Percentiles rank a stretch among this genome's conserved stretches.
Conservation (phyloP, 2,797 vertebrate genomes). For the Anomalospiza imberbis region DNA sequence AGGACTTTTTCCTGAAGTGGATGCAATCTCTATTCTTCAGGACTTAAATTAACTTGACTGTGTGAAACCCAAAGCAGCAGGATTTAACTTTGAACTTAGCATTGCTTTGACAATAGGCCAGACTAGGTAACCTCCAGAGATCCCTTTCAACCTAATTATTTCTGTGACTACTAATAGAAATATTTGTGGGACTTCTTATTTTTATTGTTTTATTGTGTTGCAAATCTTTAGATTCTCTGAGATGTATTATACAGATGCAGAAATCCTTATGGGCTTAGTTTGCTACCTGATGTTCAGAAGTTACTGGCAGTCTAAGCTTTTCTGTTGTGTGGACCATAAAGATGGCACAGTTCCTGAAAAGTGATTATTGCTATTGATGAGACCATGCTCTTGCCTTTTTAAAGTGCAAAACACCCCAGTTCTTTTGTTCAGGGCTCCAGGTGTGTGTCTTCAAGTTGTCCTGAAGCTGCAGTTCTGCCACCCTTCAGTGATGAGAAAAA, state of each 20-base stretch:
- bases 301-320: neutral
- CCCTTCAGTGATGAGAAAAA: neutral
- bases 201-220: neutral
- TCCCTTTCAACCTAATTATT: neutral
- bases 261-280: neutral
- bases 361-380: neutral
- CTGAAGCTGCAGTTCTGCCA: neutral
- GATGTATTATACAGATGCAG: neutral
- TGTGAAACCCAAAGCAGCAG: neutral
- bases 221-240: neutral
- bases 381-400: neutral
- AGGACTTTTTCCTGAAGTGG: neutral
- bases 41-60: neutral
- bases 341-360: neutral
- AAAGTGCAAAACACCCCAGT: neutral
- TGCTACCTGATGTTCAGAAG: rapidly evolving
- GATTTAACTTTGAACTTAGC: neutral
- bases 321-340: neutral
- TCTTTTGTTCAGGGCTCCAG: neutral
- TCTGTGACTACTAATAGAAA: neutral
- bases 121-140: neutral
- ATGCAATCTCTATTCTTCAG: neutral
- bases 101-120: neutral
- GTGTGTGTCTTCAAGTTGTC: neutral
- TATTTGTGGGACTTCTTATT: neutral